Conservation (phyloP, 2,113 vertebrate genomes). For the Bubo blakistoni region DNA sequence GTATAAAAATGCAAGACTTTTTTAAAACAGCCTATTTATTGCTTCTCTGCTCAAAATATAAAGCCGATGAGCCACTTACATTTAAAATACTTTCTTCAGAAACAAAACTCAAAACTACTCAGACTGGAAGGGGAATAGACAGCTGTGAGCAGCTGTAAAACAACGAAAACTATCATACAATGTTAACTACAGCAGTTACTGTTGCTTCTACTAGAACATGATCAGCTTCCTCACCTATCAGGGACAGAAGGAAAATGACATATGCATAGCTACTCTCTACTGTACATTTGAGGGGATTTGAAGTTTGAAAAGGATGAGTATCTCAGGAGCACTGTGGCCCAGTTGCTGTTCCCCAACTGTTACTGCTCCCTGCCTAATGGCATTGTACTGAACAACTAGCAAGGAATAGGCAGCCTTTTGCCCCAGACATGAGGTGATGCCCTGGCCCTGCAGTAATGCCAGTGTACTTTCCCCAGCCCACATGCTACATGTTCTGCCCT, state of each 20-base stretch:
- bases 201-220: neutral
- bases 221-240: neutral
- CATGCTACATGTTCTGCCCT: rapidly evolving
- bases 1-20: neutral
- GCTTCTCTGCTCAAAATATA: neutral
- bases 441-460: neutral
- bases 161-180: neutral
- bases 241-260: neutral
- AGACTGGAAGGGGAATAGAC: neutral
- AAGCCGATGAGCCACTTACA: neutral
- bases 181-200: neutral
- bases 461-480: too few relatives aligned
- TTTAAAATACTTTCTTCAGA: neutral
- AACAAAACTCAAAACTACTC: neutral
- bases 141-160: neutral
- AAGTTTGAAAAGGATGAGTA: neutral
- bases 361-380: neutral
- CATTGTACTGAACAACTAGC: neutral
- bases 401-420: neutral
- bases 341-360: neutral
- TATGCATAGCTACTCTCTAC: neutral
- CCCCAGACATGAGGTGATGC: neutral
- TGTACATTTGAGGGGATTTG: neutral
- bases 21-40: neutral
- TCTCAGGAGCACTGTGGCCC: neutral